Percentiles rank a stretch among this genome's conserved stretches.
Conservation (phyloP, 1,140 invertebrate species). For the Lepidurus arcticus region DNA sequence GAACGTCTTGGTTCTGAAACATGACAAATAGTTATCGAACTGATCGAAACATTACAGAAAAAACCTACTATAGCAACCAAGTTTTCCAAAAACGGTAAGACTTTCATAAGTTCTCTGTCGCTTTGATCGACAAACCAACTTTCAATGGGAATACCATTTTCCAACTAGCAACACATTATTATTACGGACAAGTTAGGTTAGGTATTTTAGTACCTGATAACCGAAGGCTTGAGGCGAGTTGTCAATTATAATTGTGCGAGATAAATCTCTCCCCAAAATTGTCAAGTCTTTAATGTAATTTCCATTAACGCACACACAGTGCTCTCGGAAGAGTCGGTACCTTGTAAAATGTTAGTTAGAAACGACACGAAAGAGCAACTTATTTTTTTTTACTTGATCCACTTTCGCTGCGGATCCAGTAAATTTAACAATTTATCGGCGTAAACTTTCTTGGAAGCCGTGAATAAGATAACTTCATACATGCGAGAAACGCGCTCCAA, state of each 20-base stretch:
- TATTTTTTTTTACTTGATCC: slow-evolving; percentile 68
- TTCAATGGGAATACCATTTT: slow-evolving; percentile 96
- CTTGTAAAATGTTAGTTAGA: slow-evolving; percentile 42
- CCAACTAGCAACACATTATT: slow-evolving; percentile 55
- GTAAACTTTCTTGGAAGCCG: slow-evolving; percentile 91
- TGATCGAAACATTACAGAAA: slow-evolving; percentile 32
- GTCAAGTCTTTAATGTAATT: slow-evolving; percentile 96
- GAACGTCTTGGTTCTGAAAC: slow-evolving; percentile 80
- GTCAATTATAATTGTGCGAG: slow-evolving; percentile 86
- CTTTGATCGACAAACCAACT: slow-evolving; percentile 92
- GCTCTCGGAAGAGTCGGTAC: slow-evolving; percentile 83
- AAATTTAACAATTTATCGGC: slow-evolving; percentile 91
- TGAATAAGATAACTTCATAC: slow-evolving; percentile 95
- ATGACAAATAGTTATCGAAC: slow-evolving; percentile 41
- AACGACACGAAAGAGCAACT: neutral
- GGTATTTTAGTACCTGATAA: slow-evolving; percentile 61
- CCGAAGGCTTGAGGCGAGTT: slow-evolving; percentile 90
- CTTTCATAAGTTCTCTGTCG: slow-evolving; percentile 84
- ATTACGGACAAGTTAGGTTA: slow-evolving; percentile 10
- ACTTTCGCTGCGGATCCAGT: slow-evolving; percentile 77
- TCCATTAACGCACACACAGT: slow-evolving; percentile 90
- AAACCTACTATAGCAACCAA: slow-evolving; percentile 64
- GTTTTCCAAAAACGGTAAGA: slow-evolving; percentile 88
- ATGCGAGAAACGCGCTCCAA: slow-evolving; percentile 79
- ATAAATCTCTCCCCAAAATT: slow-evolving; percentile 85